Percentiles rank a stretch among this genome's conserved stretches.
These are phyloP conservation scores for Ceratotherium simum DNA, from an alignment of 2,113 vertebrate genomes.

Conservation along the genomic window DNA sequence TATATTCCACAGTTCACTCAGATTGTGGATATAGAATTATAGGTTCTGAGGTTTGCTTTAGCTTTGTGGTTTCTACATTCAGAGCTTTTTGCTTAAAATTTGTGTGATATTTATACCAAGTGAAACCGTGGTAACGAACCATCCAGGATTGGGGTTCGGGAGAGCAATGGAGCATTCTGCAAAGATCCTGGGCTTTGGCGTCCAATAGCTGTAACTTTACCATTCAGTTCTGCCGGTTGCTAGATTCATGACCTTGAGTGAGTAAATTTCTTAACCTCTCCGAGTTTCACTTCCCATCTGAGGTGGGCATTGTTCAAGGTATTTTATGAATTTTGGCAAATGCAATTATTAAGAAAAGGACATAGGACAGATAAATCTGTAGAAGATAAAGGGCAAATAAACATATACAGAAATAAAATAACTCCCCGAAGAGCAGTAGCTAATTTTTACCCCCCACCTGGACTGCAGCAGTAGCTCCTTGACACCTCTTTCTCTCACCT, in stretches of 20 bases:
- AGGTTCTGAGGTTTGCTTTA: not conserved
- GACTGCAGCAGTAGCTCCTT: not conserved
- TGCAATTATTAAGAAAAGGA: not conserved
- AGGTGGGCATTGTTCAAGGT: not conserved
- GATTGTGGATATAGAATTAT: not conserved
- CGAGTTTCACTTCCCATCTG: not conserved
- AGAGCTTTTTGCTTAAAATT: not conserved
- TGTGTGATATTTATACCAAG: not conserved
- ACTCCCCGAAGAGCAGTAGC: not conserved
- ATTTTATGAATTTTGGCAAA: not conserved
- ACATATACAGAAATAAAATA: not conserved
- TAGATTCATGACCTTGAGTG: not conserved
- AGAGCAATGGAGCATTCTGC: not conserved
- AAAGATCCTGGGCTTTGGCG: not conserved
- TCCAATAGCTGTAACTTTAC: not conserved
- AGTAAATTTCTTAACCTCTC: not conserved
- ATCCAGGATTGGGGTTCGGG: too few species aligned
- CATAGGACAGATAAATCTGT: not conserved
- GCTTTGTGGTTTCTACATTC: not conserved
- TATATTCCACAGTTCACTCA: not conserved
- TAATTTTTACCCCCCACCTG: not conserved
- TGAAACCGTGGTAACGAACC: not conserved
- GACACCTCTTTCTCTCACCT: not conserved
- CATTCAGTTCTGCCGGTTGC: not conserved
- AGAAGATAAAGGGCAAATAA: not conserved